Evolutionary conservation across 1,140 invertebrate species (phyloP).

Genomic region (Coenobita brevimanus): DNA sequence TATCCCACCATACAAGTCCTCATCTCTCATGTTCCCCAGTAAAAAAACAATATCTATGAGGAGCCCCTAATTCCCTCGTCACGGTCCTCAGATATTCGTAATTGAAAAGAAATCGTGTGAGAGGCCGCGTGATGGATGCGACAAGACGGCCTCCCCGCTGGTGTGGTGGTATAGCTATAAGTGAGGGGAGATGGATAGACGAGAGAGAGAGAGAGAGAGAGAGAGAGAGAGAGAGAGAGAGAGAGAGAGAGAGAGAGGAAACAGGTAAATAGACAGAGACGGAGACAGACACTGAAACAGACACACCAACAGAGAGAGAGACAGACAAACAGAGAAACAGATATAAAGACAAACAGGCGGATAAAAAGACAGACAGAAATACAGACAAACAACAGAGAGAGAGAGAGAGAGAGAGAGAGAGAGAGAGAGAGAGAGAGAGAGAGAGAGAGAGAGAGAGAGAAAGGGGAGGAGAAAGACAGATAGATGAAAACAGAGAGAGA

Average conservation of each 20-base stretch:
- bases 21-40: too few species aligned
- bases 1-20: too few species aligned
- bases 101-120: too few species aligned
- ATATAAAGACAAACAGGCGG: background rate
- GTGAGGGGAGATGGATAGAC: too few species aligned
- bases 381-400: background rate
- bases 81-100: too few species aligned
- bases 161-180: too few species aligned
- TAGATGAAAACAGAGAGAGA: background rate
- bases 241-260: background rate
- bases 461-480: background rate
- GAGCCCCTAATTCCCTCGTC: too few species aligned
- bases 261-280: background rate
- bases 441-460: background rate
- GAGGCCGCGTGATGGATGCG: too few species aligned
- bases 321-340: background rate
- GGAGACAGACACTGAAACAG: background rate
- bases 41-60: too few species aligned
- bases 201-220: constrained; percentile 27
- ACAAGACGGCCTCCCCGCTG: too few species aligned
- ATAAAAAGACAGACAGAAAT: background rate
- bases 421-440: background rate
- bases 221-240: constrained; percentile 26
- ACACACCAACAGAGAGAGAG: background rate
- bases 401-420: background rate